A percentile compares a stretch with the other conserved stretches of the same genome.
phyloP scores from a whole-genome alignment of 2,888 invertebrate species.

The Aleiodes alternator region DNA sequence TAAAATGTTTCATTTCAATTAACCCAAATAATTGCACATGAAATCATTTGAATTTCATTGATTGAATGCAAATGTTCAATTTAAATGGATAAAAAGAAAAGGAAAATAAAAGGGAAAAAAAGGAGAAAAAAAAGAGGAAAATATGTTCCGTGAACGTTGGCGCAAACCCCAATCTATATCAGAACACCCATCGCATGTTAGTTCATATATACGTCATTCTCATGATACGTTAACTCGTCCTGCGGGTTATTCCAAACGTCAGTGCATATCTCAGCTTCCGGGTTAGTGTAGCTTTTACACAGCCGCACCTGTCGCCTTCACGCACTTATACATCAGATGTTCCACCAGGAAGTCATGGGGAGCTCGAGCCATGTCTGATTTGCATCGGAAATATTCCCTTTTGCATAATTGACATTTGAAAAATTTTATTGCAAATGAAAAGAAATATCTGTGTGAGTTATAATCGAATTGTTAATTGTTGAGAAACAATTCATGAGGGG shows the following conservation, averaged over 20 bases:
- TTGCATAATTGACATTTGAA: slow-evolving; percentile 1
- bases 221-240: slow-evolving; percentile 60
- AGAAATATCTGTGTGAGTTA: too few relatives aligned
- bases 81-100: not conserved
- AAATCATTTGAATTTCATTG: too few relatives aligned
- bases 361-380: slow-evolving; percentile 21
- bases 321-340: slow-evolving; percentile 30
- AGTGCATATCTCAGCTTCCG: slow-evolving; percentile 62
- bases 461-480: too few relatives aligned
- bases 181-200: slow-evolving; percentile 55
- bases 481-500: too few relatives aligned
- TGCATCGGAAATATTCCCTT: slow-evolving; percentile 22
- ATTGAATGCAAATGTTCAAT: too few relatives aligned
- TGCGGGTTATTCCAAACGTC: slow-evolving; percentile 67
- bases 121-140: not conserved
- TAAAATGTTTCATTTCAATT: not conserved
- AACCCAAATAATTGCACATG: too few relatives aligned
- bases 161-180: slow-evolving; percentile 68
- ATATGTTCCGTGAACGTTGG: slow-evolving; percentile 57
- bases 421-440: too few relatives aligned
- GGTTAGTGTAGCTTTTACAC: slow-evolving; percentile 38
- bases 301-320: slow-evolving; percentile 57
- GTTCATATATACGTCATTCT: slow-evolving; percentile 38
- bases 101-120: not conserved
- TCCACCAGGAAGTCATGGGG: slow-evolving; percentile 48